A percentile compares a stretch with the other conserved stretches of the same genome.
phyloP scores from a whole-genome alignment of 2,888 invertebrate species.

The Lasioglossum lativentre region DNA sequence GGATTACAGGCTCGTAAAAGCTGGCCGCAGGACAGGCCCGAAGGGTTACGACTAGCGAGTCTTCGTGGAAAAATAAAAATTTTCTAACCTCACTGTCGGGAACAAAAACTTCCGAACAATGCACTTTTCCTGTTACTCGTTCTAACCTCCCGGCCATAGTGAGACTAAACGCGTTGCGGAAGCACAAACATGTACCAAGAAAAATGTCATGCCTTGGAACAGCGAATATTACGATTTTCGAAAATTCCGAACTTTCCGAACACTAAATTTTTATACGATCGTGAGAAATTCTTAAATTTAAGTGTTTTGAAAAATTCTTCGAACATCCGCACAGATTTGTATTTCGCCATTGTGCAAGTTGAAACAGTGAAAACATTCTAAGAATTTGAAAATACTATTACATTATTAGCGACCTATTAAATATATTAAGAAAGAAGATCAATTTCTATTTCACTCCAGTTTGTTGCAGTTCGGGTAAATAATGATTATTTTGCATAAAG shows the following conservation, averaged over 20 bases:
- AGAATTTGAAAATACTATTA: no score
- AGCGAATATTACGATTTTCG: background rate
- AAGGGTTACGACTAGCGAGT: conserved; percentile 13
- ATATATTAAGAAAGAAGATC: no score
- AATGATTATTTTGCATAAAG: no score
- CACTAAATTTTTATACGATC: background rate
- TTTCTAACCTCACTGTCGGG: background rate
- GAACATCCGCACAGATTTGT: no score
- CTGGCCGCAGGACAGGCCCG: background rate
- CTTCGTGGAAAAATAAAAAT: background rate
- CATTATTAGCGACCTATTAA: no score
- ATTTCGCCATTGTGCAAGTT: no score
- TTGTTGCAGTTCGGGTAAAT: no score
- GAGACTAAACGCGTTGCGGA: background rate
- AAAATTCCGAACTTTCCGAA: background rate
- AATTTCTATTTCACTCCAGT: no score
- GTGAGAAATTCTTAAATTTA: background rate
- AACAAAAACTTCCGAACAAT: background rate
- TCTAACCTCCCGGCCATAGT: background rate
- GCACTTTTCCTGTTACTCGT: background rate
- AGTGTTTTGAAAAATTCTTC: background rate
- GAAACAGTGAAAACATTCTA: no score
- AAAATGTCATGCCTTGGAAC: background rate
- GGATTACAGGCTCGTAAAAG: conserved; percentile 60
- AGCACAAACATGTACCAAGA: background rate